Conservation (phyloP, 2,888 invertebrate species). For the Formica aserva region DNA sequence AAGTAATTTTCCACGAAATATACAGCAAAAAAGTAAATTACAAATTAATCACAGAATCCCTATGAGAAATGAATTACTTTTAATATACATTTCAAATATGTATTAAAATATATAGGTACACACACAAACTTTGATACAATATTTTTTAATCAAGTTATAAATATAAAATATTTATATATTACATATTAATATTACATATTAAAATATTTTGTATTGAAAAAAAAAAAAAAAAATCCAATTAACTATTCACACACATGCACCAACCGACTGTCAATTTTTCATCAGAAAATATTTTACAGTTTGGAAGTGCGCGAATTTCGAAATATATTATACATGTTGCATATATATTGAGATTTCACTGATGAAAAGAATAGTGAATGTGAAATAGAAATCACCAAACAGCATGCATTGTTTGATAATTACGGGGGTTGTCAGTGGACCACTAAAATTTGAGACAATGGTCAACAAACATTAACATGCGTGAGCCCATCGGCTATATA, state of each 20-base stretch:
- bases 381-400: background rate
- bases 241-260: background rate
- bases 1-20: background rate
- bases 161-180: too few species aligned
- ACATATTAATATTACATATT: background rate
- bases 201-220: background rate
- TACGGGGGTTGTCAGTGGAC: background rate
- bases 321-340: background rate
- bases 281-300: background rate
- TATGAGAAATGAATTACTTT: background rate
- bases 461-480: background rate
- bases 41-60: background rate
- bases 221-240: background rate
- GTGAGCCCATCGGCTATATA: background rate
- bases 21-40: background rate
- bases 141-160: background rate
- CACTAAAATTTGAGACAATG: background rate
- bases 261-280: background rate
- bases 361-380: background rate
- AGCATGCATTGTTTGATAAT: background rate
- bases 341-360: background rate
- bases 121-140: background rate
- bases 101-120: background rate
- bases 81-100: background rate
- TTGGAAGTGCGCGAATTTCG: background rate